phyloP scores from a whole-genome alignment of 2,113 vertebrate species.

The Crotalus horridus region DNA sequence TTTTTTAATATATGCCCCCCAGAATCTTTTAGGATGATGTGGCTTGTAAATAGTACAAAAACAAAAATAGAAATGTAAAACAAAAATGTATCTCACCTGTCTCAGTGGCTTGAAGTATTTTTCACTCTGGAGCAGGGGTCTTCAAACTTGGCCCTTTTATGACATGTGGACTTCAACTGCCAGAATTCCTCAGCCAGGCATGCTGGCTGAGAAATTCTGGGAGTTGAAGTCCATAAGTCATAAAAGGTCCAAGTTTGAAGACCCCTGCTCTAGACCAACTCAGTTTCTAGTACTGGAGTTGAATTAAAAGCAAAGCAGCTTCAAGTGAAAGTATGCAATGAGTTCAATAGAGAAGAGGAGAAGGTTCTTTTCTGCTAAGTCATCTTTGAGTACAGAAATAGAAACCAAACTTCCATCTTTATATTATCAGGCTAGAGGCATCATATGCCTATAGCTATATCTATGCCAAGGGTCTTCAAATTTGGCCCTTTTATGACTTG shows the following conservation, averaged over 20 bases:
- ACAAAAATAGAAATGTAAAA: neutral
- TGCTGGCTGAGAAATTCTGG: too few species aligned
- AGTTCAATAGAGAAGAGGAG: neutral
- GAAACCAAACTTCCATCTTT: neutral
- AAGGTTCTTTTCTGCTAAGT: neutral
- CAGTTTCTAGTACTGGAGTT: neutral
- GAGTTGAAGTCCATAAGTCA: too few species aligned
- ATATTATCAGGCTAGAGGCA: neutral
- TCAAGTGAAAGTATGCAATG: neutral
- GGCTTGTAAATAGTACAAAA: neutral
- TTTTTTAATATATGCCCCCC: neutral
- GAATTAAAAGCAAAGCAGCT: neutral
- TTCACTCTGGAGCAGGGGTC: neutral
- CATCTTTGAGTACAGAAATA: neutral
- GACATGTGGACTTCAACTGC: too few species aligned
- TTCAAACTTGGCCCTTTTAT: too few species aligned
- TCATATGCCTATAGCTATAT: neutral
- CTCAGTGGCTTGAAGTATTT: neutral
- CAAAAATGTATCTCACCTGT: neutral
- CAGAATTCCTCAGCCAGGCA: too few species aligned
- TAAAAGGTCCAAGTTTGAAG: too few species aligned
- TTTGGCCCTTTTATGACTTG: too few species aligned
- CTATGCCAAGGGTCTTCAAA: too few species aligned
- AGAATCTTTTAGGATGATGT: neutral
- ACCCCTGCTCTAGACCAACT: neutral